Evolutionary conservation across 53 echinoderm and acorn worm species (phyloP).

Genomic region (Actinopyga echinites): DNA sequence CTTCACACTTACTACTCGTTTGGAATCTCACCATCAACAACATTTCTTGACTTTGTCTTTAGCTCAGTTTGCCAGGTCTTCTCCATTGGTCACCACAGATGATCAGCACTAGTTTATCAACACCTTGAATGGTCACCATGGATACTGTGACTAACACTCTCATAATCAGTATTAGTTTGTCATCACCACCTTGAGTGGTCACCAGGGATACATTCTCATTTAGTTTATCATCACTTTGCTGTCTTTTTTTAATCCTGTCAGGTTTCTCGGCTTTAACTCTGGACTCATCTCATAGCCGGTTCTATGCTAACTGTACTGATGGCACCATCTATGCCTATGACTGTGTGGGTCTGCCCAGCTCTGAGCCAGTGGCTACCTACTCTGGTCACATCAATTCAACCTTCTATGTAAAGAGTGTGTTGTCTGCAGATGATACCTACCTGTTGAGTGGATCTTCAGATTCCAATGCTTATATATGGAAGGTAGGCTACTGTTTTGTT

Average conservation of each 20-base stretch:
- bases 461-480: slow-evolving; percentile 89
- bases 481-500: slow-evolving; percentile 51
- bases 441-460: slow-evolving; percentile 92
- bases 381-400: slow-evolving; percentile 82
- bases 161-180: too few species aligned
- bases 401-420: slow-evolving; percentile 85
- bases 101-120: too few species aligned
- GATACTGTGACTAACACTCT: too few species aligned
- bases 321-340: slow-evolving; percentile 84
- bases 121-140: too few species aligned
- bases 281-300: slow-evolving; percentile 68
- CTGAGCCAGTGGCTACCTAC: slow-evolving; percentile 66
- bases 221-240: background rate
- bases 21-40: too few species aligned
- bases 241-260: slow-evolving; percentile 3
- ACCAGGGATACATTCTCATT: background rate
- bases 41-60: too few species aligned
- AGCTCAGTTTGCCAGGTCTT: too few species aligned
- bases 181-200: too few species aligned
- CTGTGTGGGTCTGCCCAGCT: slow-evolving; percentile 50
- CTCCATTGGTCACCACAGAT: too few species aligned
- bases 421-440: slow-evolving; percentile 77
- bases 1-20: too few species aligned
- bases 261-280: slow-evolving; percentile 84
- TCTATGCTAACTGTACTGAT: slow-evolving; percentile 96